Conservation (phyloP, 1,140 invertebrate species). For the Halyomorpha halys region DNA sequence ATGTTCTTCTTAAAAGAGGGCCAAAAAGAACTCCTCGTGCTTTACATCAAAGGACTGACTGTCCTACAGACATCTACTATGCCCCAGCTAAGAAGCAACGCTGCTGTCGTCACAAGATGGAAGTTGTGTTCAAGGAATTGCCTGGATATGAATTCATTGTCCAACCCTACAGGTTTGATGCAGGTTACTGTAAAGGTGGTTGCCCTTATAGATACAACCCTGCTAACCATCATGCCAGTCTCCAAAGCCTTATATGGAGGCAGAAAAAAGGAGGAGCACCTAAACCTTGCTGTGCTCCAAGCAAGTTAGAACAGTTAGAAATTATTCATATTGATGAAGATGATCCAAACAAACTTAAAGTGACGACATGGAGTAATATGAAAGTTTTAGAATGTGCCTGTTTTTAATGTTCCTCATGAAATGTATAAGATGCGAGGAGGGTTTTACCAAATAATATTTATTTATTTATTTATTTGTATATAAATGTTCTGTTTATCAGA, state of each 20-base stretch:
- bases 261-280: slow-evolving; percentile 47
- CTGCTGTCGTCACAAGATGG: slow-evolving; percentile 55
- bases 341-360: slow-evolving; percentile 49
- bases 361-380: slow-evolving; percentile 61
- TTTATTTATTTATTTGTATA: slow-evolving; percentile 25
- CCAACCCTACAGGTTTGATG: slow-evolving; percentile 58
- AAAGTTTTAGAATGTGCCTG: slow-evolving; percentile 62
- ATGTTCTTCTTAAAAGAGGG: not conserved
- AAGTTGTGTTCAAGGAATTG: slow-evolving; percentile 54
- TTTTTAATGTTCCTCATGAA: slow-evolving; percentile 39
- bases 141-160: slow-evolving; percentile 57
- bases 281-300: slow-evolving; percentile 59
- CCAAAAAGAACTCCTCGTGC: not conserved
- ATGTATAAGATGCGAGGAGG: not conserved
- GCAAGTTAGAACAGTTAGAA: slow-evolving; percentile 52
- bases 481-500: slow-evolving; percentile 2
- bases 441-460: slow-evolving; percentile 17
- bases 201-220: slow-evolving; percentile 58
- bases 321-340: slow-evolving; percentile 55
- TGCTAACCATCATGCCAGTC: slow-evolving; percentile 57
- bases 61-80: not conserved
- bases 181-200: slow-evolving; percentile 58
- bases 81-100: slow-evolving; percentile 30
- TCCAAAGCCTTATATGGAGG: slow-evolving; percentile 58
- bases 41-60: slow-evolving; percentile 5